Conservation (phyloP, 2,113 vertebrate species). For the Stomatorhinus ivindoensis region DNA sequence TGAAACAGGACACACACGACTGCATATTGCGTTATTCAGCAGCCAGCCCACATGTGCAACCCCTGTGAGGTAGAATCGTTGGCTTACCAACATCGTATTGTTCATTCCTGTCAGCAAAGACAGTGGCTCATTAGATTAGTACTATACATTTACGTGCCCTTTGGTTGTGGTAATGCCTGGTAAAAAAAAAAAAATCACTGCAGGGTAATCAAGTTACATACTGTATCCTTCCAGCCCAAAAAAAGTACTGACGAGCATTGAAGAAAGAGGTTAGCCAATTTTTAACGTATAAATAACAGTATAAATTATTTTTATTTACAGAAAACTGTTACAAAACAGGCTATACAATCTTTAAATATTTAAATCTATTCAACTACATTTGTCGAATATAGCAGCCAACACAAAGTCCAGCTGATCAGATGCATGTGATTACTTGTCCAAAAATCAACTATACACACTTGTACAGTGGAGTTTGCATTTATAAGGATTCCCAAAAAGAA, state of each 20-base stretch:
- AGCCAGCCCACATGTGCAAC: not conserved
- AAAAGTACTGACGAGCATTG: not conserved
- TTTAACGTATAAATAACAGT: slow-evolving; percentile 99
- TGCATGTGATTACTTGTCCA: slow-evolving; percentile 89
- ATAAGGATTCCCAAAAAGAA: slow-evolving; percentile 71
- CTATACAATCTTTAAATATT: slow-evolving; percentile 99
- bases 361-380: slow-evolving; percentile 97
- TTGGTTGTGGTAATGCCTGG: not conserved
- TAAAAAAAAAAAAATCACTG: not conserved
- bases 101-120: not conserved
- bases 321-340: slow-evolving; percentile 99
- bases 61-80: not conserved
- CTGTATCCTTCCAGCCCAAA: not conserved
- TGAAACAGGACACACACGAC: not conserved
- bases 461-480: slow-evolving; percentile 84
- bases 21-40: not conserved
- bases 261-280: slow-evolving; percentile 32
- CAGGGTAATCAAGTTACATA: not conserved
- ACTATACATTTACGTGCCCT: not conserved
- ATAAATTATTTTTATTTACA: slow-evolving; percentile 99
- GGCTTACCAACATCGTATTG: not conserved
- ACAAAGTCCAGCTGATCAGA: slow-evolving; percentile 94
- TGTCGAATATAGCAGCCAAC: slow-evolving; percentile 99
- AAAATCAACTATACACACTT: slow-evolving; percentile 83
- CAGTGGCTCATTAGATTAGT: not conserved